A percentile compares a stretch with the other conserved stretches of the same genome.
These are phyloP conservation scores for Caenorhabditis sp. DNA, from an alignment of 2,888 invertebrate genomes.

Conservation along the genomic window DNA sequence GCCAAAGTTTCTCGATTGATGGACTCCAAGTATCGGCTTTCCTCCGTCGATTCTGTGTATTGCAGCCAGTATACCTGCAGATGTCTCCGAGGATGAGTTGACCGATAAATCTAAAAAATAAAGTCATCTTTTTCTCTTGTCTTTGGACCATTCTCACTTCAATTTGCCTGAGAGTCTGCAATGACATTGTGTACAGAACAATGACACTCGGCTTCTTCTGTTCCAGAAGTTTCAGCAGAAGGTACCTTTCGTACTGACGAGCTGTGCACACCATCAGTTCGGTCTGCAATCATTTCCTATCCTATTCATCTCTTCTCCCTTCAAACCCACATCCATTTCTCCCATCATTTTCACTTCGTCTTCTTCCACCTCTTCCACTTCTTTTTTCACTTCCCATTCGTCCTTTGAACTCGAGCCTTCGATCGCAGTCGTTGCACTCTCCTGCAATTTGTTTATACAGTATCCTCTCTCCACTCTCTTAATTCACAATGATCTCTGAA, in stretches of 20 bases:
- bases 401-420: constrained; percentile 6
- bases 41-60: constrained; percentile 94
- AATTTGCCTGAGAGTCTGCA: constrained; percentile 90
- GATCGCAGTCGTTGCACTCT: neutral
- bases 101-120: constrained; percentile 83
- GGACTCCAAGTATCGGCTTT: constrained; percentile 84
- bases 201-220: constrained; percentile 86
- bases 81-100: constrained; percentile 77
- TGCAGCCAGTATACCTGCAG: constrained; percentile 89
- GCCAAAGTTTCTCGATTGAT: constrained; percentile 93
- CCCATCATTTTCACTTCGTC: constrained; percentile 33
- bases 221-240: constrained; percentile 79
- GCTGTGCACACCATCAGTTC: constrained; percentile 56
- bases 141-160: constrained; percentile 83
- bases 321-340: constrained; percentile 27
- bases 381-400: constrained; percentile 38
- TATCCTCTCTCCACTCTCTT: neutral
- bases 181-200: constrained; percentile 91
- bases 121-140: neutral
- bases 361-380: constrained; percentile 38
- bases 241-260: constrained; percentile 81
- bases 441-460: constrained; percentile 35
- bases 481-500: neutral
- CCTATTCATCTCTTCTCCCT: neutral
- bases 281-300: constrained; percentile 17